Evolutionary conservation across 2,888 invertebrate species (phyloP), one percentile per base, ranked within the genome.

Genomic region (Leptopilina syphax): DNA sequence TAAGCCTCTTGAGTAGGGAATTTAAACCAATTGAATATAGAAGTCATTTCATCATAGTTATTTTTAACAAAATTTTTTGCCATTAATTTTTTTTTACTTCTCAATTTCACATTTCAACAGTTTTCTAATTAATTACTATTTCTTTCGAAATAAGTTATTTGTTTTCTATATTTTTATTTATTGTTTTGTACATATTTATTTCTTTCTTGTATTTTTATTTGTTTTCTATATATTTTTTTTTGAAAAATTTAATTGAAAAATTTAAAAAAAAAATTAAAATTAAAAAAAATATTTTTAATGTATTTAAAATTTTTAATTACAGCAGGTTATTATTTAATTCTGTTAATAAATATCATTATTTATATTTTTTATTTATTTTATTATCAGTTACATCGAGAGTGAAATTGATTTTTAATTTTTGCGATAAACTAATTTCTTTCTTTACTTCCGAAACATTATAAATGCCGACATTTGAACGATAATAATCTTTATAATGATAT

Each of bases 401-500:
- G 13, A 44, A 41, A 44, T 44, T 67, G 63, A 24, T 24, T 18
- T 18, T 18, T 24, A 60, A 63, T 24, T 24, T 8, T 60, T 8
- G 8, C 18, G 13, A n/a, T 60, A 60, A 44, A 44, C 6, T 6
- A 44, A 60, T 60, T 18, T 12, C n/a, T 34, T 78, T 82, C 78
- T 83, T 79, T 4, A 80, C 78, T 73, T 73, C 24, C 73, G n/a
- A 54, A 57, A 54, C 27, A 41, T 57, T 54, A 34, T 18, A 73
- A 47, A 77, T 79, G 63, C 50, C 34, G 34, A 63, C 76, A 70
- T 44, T 77, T 79, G 77, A 67, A 70, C 57, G 81, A 81, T 78
- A 77, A 67, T 18, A 66, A 54, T 76, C 12, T 63, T 47, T 12
- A 44, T 44, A 44, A 44, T 44, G 47, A 12, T 3, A 70, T 54